Conservation (phyloP, 2,888 invertebrate genomes). For the Metalampra italica region DNA sequence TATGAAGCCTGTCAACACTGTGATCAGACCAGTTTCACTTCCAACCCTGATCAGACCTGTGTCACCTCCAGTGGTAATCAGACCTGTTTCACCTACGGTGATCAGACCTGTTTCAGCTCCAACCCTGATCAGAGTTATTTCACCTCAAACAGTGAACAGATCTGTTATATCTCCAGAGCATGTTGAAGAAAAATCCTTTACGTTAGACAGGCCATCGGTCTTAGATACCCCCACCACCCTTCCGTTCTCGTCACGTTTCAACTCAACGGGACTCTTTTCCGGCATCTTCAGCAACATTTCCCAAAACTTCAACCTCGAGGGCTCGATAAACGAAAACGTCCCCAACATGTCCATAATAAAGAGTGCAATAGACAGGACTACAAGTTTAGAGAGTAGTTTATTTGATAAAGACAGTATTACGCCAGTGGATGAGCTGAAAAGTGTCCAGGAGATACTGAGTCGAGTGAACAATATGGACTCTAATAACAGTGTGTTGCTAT, state of each 20-base stretch:
- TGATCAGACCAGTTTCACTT: slow-evolving; percentile 20
- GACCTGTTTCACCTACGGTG: too few species aligned
- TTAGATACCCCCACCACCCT: slow-evolving; percentile 43
- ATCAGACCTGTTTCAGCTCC: too few species aligned
- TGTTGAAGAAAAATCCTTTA: slow-evolving; percentile 20
- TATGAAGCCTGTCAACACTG: slow-evolving; percentile 33
- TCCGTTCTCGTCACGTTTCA: slow-evolving; percentile 59
- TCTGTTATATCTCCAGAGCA: slow-evolving; percentile 16
- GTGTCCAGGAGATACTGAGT: slow-evolving; percentile 70
- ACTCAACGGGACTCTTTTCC: slow-evolving; percentile 64
- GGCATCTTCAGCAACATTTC: slow-evolving; percentile 67
- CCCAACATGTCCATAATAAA: slow-evolving; percentile 71
- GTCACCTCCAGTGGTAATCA: too few species aligned
- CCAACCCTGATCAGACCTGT: too few species aligned
- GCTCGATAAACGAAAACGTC: slow-evolving; percentile 55
- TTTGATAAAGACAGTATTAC: slow-evolving; percentile 61
- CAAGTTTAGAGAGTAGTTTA: slow-evolving; percentile 65
- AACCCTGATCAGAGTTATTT: too few species aligned
- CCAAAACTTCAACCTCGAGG: slow-evolving; percentile 48
- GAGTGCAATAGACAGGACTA: slow-evolving; percentile 74
- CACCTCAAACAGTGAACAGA: too few species aligned
- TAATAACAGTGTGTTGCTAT: slow-evolving; percentile 70
- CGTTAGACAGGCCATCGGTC: slow-evolving; percentile 44
- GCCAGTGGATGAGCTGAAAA: slow-evolving; percentile 64
- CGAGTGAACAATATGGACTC: slow-evolving; percentile 76